These are phyloP conservation scores for Gnathonemus longibarbis DNA, from an alignment of 2,113 vertebrate genomes.

Conservation along the genomic window DNA sequence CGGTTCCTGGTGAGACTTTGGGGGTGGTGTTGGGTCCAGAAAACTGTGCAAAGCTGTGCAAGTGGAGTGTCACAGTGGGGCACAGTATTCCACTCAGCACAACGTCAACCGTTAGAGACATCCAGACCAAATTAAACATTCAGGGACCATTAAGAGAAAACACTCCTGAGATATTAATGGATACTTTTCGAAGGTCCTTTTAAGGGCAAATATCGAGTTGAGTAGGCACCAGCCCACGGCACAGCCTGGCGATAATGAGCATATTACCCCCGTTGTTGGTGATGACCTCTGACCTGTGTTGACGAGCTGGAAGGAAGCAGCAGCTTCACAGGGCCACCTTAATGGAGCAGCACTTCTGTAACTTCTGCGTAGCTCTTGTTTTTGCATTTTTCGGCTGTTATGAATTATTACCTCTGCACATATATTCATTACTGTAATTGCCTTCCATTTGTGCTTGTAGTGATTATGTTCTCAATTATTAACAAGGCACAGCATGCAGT, in stretches of 20 bases:
- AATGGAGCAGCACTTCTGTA: neutral
- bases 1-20: neutral
- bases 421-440: neutral
- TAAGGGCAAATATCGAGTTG: neutral
- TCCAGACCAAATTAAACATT: neutral
- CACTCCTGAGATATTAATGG: neutral
- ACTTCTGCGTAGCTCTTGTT: neutral
- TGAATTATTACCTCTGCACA: neutral
- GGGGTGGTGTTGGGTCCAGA: neutral
- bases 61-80: neutral
- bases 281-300: neutral
- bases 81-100: neutral
- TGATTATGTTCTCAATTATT: neutral
- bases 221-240: neutral
- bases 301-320: neutral
- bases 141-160: neutral
- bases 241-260: neutral
- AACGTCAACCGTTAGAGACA: neutral
- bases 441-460: neutral
- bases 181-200: neutral
- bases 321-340: neutral
- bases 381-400: neutral
- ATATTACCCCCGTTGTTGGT: neutral
- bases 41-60: neutral
- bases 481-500: neutral